These are phyloP conservation scores for Regulus satrapa DNA, from an alignment of 2,113 vertebrate genomes.

Conservation along the genomic window DNA sequence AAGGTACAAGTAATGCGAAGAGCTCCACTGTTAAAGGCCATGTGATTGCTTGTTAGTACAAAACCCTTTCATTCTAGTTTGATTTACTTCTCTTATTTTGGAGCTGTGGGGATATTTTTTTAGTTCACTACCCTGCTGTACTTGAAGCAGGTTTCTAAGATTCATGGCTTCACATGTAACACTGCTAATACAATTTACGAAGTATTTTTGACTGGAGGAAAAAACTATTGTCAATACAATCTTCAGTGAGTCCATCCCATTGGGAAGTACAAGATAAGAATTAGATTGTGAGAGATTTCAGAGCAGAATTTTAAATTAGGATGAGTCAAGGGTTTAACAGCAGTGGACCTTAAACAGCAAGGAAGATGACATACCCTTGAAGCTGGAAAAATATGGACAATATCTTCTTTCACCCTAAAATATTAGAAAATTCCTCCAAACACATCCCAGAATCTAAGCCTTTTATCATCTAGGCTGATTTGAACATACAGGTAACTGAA, in stretches of 20 bases:
- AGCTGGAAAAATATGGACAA: neutral
- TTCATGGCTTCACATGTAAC: neutral
- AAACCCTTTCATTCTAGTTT: neutral
- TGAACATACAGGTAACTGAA: neutral
- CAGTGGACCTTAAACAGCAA: neutral
- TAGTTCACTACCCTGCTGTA: neutral
- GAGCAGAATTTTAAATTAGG: neutral
- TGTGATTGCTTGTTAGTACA: neutral
- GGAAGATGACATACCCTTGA: neutral
- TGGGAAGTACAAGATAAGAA: neutral
- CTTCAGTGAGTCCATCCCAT: neutral
- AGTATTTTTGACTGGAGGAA: neutral
- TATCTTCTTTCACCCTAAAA: neutral
- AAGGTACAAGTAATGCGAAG: neutral
- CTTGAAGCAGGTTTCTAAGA: neutral
- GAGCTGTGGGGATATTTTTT: slow-evolving; percentile 48
- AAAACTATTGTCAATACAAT: neutral
- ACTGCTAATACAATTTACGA: neutral
- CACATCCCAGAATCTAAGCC: neutral
- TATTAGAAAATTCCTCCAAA: neutral
- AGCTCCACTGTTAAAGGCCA: neutral
- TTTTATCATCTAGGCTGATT: neutral
- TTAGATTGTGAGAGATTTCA: neutral
- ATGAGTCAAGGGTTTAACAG: neutral
- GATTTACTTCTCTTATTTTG: neutral